Evolutionary conservation across 2,113 vertebrate species (phyloP).

Genomic region (Pterocles burchelli): DNA sequence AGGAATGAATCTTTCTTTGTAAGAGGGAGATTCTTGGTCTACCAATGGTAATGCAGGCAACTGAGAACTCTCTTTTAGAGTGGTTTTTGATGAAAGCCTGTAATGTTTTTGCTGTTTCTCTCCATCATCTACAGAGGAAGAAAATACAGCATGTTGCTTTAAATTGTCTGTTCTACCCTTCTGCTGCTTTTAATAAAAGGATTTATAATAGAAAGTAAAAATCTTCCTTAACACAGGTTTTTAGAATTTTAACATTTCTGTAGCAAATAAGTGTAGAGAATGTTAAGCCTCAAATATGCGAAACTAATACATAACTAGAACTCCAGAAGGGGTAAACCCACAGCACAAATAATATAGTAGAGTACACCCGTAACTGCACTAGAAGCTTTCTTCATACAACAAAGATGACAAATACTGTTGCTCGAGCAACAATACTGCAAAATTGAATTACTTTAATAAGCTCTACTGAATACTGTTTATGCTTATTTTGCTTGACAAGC

Average conservation of each 20-base stretch:
- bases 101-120: conserved; percentile 82
- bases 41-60: conserved; percentile 65
- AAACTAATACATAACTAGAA: neutral
- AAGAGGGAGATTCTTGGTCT: conserved; percentile 77
- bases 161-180: neutral
- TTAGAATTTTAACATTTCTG: neutral
- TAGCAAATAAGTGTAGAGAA: neutral
- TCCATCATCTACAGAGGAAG: conserved; percentile 73
- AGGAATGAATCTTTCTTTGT: conserved; percentile 90
- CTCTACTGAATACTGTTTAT: neutral
- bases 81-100: conserved; percentile 78
- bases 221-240: neutral
- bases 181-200: neutral
- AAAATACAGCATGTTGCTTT: conserved; percentile 28
- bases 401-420: neutral
- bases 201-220: neutral
- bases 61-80: conserved; percentile 77
- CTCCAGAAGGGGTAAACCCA: neutral
- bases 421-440: neutral
- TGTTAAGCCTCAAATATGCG: neutral
- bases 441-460: neutral
- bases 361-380: neutral
- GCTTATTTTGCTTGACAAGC: neutral
- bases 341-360: neutral
- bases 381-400: neutral